Conservation (phyloP, 2,113 vertebrate species). For the Prionailurus viverrinus region DNA sequence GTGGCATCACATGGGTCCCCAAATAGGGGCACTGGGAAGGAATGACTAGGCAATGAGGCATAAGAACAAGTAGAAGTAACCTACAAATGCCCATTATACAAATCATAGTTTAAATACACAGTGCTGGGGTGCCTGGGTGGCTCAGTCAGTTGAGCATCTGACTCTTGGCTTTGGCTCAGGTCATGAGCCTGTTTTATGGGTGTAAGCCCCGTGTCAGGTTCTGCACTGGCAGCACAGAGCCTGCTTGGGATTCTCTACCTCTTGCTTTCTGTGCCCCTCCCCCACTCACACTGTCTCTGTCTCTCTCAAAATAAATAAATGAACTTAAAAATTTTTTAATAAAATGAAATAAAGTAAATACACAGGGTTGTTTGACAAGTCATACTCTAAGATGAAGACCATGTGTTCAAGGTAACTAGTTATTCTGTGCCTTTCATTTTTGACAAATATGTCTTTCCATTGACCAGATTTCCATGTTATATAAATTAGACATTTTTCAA, state of each 20-base stretch:
- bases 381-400: conserved; percentile 27
- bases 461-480: not conserved
- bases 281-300: no score
- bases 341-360: not conserved
- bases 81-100: not conserved
- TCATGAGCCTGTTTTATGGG: no score
- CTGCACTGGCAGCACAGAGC: no score
- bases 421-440: not conserved
- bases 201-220: no score
- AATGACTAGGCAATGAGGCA: not conserved
- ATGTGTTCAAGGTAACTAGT: not conserved
- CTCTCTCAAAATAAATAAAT: no score
- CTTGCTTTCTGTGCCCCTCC: no score
- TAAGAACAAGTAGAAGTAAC: not conserved
- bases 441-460: not conserved
- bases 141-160: no score
- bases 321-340: no score
- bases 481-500: not conserved
- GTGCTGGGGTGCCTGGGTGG: not conserved
- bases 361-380: not conserved
- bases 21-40: not conserved
- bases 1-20: not conserved
- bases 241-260: no score
- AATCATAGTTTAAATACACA: not conserved
- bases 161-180: no score